phyloP scores from a whole-genome alignment of 1,140 invertebrate species.

The Heliconius congener region DNA sequence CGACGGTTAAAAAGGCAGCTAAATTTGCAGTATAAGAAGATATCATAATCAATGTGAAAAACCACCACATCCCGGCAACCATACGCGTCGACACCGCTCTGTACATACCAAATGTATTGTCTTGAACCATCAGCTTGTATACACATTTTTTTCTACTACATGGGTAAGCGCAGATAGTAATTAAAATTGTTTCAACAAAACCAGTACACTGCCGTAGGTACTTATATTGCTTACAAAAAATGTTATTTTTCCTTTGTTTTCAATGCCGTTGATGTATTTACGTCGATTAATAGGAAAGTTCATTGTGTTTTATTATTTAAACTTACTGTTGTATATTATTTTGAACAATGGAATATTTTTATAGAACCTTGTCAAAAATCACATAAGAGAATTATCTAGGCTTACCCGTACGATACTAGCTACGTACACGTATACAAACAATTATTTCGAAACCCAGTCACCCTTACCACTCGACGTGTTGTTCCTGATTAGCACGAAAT shows the following conservation, averaged over 20 bases:
- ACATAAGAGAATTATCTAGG: not conserved
- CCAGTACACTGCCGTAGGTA: not conserved
- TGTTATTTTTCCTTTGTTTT: not conserved
- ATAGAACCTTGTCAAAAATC: not conserved
- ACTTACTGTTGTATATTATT: not conserved
- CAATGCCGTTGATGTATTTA: not conserved
- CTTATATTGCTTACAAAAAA: conserved; percentile 9
- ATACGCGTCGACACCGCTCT: conserved; percentile 93
- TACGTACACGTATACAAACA: conserved; percentile 14
- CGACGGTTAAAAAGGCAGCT: conserved; percentile 98
- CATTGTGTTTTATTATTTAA: not conserved
- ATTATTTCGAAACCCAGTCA: conserved; percentile 22
- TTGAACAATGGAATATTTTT: not conserved
- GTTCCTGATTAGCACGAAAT: conserved; percentile 19
- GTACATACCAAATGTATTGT: conserved; percentile 40
- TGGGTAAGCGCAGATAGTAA: conserved; percentile 3
- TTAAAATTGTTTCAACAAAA: conserved; percentile 13
- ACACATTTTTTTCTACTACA: not conserved
- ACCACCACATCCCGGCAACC: conserved; percentile 97
- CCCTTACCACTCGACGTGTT: conserved; percentile 18
- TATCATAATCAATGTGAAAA: conserved; percentile 99
- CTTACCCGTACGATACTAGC: not conserved
- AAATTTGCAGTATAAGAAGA: conserved; percentile 99
- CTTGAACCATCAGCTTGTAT: not conserved
- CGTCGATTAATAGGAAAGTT: conserved; percentile 1